Evolutionary conservation across 30 jellyfish, hydroid and myxozoan genomes (phyloP).

Genomic region (Rhopilema esculentum): DNA sequence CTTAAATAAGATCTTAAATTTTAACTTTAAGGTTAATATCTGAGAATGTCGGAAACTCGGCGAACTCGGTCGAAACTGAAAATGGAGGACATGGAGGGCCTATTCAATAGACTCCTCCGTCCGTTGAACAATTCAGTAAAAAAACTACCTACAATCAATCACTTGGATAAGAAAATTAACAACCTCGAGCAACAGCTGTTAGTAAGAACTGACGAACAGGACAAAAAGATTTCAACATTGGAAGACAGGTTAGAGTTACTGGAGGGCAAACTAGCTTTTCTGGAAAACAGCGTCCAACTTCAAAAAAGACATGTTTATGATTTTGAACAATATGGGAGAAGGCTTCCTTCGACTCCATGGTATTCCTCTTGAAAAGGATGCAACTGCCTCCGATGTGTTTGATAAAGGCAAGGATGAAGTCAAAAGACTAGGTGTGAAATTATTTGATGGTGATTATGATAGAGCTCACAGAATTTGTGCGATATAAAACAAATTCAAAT

Average conservation of each 20-base stretch:
- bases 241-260: constrained; percentile 19
- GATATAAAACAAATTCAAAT: neutral
- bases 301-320: constrained; percentile 8
- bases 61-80: constrained; percentile 25
- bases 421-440: constrained; percentile 16
- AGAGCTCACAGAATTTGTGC: constrained; percentile 43
- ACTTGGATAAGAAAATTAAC: constrained; percentile 28
- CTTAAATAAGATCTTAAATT: constrained; percentile 15
- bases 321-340: constrained; percentile 36
- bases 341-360: constrained; percentile 46
- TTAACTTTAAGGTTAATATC: constrained; percentile 12
- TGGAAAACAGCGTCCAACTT: constrained; percentile 6
- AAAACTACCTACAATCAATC: constrained; percentile 22
- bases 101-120: constrained; percentile 17
- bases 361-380: constrained; percentile 29
- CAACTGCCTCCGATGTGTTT: constrained; percentile 31
- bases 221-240: constrained; percentile 9
- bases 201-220: constrained; percentile 49
- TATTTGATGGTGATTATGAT: constrained; percentile 21
- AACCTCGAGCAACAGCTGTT: constrained; percentile 17
- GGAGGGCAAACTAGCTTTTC: constrained; percentile 36
- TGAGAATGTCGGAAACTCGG: neutral
- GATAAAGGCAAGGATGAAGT: constrained; percentile 12
- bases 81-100: constrained; percentile 50
- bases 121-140: neutral